Base-by-base conservation (phyloP, 1,140 invertebrate genomes). In the Drosophila santomea region DNA sequence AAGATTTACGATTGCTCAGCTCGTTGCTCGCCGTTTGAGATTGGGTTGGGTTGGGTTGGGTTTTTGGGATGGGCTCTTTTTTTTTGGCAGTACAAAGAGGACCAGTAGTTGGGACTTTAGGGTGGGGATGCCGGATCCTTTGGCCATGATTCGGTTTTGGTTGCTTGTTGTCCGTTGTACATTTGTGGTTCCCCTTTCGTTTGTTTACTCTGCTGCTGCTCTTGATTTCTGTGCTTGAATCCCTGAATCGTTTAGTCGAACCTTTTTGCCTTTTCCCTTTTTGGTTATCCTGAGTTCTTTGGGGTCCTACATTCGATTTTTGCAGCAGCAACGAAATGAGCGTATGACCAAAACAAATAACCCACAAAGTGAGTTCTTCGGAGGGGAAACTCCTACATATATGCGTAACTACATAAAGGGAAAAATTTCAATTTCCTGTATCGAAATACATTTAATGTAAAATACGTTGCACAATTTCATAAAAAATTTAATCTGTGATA, bases 291-390 rank as follows among this genome's bases (percentile, higher is more conserved):
- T 54, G 25, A 36, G 55, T 57, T 74, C 51, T 56, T 72, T 25
- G 73, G 79, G 39, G 45, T 79, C 32, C 55, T 66, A 67, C 74
- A 74, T 89, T 75, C 62, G 74, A 84, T 78, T 88, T 77, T 43
- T 47, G 59, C 63, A 71, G 68, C 62, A 69, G 56, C 66, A 74
- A 59, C 76, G 58, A 84, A 88, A 89, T 89, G 80, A 89, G 85
- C 85, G 85, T 78, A 89, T 89, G 80, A 80, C 85, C 85, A 89
- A 90, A 90, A 90, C 84, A 89, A 89, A 89, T 89, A 89, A 83
- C 77, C 84, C 85, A 80, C 85, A 89, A 90, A 89, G 84, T 89
- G 85, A 88, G 84, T 80, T 88, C 77, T 88, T 84, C 77, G 25
- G 47, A 20, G 72, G 47, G 20, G 47, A 15, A 36, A 12, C 44